Evolutionary conservation across 1,140 invertebrate species (phyloP).

Genomic region (Drosophila sproati): DNA sequence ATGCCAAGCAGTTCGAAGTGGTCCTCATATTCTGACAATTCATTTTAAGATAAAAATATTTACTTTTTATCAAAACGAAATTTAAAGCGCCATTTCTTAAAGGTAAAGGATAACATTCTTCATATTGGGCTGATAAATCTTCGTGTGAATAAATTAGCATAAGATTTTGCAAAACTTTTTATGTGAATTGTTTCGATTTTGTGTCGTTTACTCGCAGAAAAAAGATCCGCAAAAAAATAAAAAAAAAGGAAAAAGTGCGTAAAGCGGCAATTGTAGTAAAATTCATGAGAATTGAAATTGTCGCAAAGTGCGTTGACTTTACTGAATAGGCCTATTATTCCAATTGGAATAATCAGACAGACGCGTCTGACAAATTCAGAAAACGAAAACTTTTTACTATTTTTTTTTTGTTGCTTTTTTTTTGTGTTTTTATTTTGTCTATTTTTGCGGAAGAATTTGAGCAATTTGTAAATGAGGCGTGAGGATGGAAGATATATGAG

Average conservation of each 20-base stretch:
- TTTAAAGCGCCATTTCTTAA: too few species aligned
- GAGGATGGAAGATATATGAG: background rate
- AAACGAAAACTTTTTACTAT: conserved; percentile 43
- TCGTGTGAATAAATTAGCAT: conserved; percentile 52
- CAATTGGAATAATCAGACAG: conserved; percentile 38
- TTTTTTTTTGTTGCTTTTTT: conserved; percentile 34
- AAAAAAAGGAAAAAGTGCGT: conserved; percentile 61
- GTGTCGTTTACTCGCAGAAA: background rate
- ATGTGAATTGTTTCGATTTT: conserved; percentile 21
- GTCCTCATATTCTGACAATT: too few species aligned
- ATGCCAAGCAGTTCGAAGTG: too few species aligned
- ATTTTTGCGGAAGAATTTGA: conserved; percentile 76
- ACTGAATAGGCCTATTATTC: conserved; percentile 52
- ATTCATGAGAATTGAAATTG: conserved; percentile 62
- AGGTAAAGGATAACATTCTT: background rate
- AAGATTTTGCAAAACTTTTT: conserved; percentile 15
- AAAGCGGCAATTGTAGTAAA: conserved; percentile 81
- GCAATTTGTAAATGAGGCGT: conserved; percentile 72
- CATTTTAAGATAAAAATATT: too few species aligned
- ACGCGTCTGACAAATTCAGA: conserved; percentile 56
- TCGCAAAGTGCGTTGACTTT: conserved; percentile 69
- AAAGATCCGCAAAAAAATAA: background rate
- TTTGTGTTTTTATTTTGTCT: conserved; percentile 20
- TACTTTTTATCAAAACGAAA: too few species aligned
- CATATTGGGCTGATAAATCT: background rate